Evolutionary conservation across 2,113 vertebrate genomes (phyloP).

Genomic region (Cyphomyrus plagiostoma): DNA sequence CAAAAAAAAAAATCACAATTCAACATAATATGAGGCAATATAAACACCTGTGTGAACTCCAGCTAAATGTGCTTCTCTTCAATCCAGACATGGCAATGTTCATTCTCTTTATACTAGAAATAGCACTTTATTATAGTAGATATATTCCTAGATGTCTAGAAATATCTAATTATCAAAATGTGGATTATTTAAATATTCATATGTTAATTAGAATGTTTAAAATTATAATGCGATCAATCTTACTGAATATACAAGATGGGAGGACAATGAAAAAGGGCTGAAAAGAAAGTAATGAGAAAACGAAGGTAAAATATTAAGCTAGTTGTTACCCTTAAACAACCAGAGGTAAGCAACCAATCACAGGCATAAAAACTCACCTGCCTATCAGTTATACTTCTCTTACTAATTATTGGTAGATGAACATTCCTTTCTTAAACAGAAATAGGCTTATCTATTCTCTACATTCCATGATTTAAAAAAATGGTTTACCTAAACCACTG

Average conservation of each 20-base stretch:
- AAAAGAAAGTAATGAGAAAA: constrained; percentile 7
- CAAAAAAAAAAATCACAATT: neutral
- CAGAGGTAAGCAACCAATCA: neutral
- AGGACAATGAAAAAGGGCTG: neutral
- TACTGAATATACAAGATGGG: constrained; percentile 11
- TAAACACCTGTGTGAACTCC: constrained; percentile 4
- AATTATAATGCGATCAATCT: constrained; percentile 21
- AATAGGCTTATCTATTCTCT: neutral
- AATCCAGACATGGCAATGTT: neutral
- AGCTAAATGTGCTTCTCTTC: neutral
- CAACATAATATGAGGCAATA: neutral
- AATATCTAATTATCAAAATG: constrained; percentile 14
- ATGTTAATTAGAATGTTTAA: constrained; percentile 18
- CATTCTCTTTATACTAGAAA: neutral
- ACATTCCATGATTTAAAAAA: neutral
- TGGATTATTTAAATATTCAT: constrained; percentile 9
- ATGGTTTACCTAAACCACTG: neutral
- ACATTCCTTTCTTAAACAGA: neutral
- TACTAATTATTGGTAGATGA: neutral
- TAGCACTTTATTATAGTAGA: neutral
- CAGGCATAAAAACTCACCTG: neutral
- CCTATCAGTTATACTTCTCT: neutral
- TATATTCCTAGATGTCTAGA: neutral
- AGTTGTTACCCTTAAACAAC: neutral
- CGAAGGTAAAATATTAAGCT: neutral